phyloP scores from a whole-genome alignment of 2,113 vertebrate genomes.

The Centrocercus urophasianus region DNA sequence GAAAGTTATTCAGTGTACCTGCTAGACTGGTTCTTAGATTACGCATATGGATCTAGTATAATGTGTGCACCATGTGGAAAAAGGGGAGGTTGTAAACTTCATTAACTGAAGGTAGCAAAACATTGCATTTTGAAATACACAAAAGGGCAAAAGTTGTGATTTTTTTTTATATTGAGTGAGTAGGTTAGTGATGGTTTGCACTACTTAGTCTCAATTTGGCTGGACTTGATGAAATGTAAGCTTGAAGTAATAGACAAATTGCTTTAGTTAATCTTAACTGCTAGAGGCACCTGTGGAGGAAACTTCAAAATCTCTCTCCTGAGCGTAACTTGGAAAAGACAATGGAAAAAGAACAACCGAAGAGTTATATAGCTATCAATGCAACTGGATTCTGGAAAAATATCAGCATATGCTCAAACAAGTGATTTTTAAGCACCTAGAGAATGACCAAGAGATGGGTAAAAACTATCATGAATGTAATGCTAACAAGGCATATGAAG shows the following conservation, averaged over 20 bases:
- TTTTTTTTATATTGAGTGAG: neutral
- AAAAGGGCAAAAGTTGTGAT: neutral
- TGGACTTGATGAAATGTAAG: neutral
- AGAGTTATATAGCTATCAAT: neutral
- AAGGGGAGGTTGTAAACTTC: neutral
- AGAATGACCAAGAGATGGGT: constrained; percentile 8
- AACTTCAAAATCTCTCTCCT: neutral
- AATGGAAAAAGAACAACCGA: neutral
- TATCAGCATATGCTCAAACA: neutral
- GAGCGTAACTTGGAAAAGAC: neutral
- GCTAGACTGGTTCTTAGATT: neutral
- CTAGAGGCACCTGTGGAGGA: neutral
- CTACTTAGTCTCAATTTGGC: neutral
- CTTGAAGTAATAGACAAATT: neutral
- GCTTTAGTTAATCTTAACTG: neutral
- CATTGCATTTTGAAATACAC: neutral
- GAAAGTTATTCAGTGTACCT: neutral
- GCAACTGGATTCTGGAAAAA: neutral
- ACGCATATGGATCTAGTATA: neutral
- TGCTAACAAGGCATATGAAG: neutral
- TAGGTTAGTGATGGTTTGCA: neutral
- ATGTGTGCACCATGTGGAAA: neutral
- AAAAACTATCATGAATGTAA: neutral
- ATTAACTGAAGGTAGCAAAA: neutral
- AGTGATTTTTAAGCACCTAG: neutral